Conservation (phyloP, 2,797 vertebrate genomes). For the Xenopus petersii region DNA sequence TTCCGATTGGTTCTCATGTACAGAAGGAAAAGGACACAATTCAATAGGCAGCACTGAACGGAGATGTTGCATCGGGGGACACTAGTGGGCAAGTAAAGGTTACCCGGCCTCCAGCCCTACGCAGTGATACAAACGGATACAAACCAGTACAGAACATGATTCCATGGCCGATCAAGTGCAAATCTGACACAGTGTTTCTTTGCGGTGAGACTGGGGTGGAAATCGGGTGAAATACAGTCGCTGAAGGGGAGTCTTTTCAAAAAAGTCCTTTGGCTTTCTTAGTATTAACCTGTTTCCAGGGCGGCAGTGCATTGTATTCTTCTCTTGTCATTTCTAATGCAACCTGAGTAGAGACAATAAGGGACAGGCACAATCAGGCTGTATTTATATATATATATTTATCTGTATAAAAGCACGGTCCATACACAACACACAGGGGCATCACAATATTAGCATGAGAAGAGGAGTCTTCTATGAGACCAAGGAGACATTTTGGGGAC, state of each 20-base stretch:
- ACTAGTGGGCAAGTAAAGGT: neutral
- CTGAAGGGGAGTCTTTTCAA: slow-evolving; percentile 55
- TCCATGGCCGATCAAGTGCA: slow-evolving; percentile 32
- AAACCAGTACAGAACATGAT: neutral
- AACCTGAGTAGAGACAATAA: slow-evolving; percentile 62
- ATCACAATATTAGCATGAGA: no score
- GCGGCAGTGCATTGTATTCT: slow-evolving; percentile 77
- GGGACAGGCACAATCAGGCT: neutral
- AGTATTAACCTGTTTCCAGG: slow-evolving; percentile 92
- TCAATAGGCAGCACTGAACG: slow-evolving; percentile 55
- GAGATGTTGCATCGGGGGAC: slow-evolving; percentile 48
- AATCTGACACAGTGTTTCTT: slow-evolving; percentile 20
- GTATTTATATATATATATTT: no score
- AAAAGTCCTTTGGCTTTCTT: slow-evolving; percentile 94
- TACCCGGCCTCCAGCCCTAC: neutral
- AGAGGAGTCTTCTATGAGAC: no score
- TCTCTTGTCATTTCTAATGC: slow-evolving; percentile 84
- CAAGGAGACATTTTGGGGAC: no score
- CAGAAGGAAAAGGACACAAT: slow-evolving; percentile 58
- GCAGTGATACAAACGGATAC: neutral
- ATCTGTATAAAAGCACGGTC: no score
- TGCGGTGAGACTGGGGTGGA: slow-evolving; percentile 48
- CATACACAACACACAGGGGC: no score
- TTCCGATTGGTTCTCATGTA: slow-evolving; percentile 57
- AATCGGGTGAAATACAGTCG: slow-evolving; percentile 36